Base-by-base conservation (phyloP, 2,113 vertebrate species). In the Eretmochelys imbricata region DNA sequence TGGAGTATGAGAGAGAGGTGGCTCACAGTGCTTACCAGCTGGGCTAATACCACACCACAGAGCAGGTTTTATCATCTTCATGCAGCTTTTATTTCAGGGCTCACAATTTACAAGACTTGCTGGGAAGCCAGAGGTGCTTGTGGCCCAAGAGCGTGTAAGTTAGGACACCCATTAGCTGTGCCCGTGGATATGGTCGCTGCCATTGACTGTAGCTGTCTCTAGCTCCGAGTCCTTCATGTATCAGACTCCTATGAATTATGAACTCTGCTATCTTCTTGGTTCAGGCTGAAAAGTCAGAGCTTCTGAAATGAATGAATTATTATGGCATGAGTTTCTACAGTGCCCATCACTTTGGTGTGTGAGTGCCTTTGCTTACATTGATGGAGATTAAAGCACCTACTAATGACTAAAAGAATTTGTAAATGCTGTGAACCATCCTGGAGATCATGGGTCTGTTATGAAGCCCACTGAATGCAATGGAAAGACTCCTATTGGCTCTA, bases 321-420 rank as follows among this genome's bases (percentile, higher is more conserved):
- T 91, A 78, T 94, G 78, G 86, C 9, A 27, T 49, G 25, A 84
- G 35, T 89, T 94, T 84, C 20, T 94, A 6, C 11, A 50, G 49
- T 82, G 5, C 17, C 35, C 80, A 22, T 59, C 89, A 46, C 62
- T 38, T 54, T 48, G 78, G 57, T 72, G 48, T 57, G 46, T 54
- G 29, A 88, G 38, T 48, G 84, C 93, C 84, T 24, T 94, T 85
- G 95, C 50, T 54, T 95, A 83, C 72, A n/a, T 92, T 96, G 94
- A 88, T 79, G 89, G 89, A 93, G 94, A 96, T 94, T 82, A 94
- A 95, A 96, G 79, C 57, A 88, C 82, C 75, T 88, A 35, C 93
- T 95, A 87, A 95, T 97, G 89, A 96, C 92, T 75, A 79, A 85
- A 92, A 87, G 65, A 54, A 59, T 93, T 54, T 42, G 42, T 87